Evolutionary conservation across 2,888 invertebrate genomes (phyloP).

Genomic region (Tenodera sinensis): DNA sequence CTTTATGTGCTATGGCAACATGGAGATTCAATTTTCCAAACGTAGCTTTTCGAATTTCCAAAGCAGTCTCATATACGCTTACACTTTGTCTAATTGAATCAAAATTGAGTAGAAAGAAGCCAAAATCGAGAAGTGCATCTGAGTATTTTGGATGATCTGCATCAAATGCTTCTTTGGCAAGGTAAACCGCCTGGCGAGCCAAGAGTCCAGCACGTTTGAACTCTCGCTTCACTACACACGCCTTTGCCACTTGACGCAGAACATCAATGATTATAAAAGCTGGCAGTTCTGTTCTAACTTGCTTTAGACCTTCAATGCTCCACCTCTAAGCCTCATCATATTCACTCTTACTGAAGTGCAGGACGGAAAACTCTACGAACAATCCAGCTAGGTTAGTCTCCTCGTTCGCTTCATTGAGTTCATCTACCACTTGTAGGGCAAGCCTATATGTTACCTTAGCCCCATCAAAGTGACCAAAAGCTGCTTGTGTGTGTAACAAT

Average conservation of each 20-base stretch:
- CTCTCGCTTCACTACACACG: constrained; percentile 84
- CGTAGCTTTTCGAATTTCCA: constrained; percentile 68
- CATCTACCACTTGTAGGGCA: constrained; percentile 52
- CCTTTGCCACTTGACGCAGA: constrained; percentile 79
- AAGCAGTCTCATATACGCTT: constrained; percentile 75
- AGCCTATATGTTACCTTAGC: constrained; percentile 68
- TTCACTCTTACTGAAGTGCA: constrained; percentile 53
- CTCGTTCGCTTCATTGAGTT: constrained; percentile 48
- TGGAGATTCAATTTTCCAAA: constrained; percentile 83
- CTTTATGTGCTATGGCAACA: constrained; percentile 87
- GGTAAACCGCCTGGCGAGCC: constrained; percentile 75
- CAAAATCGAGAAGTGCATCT: constrained; percentile 82
- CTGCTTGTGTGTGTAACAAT: constrained; percentile 77
- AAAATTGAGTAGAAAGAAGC: constrained; percentile 84
- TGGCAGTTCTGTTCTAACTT: constrained; percentile 61
- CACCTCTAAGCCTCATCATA: constrained; percentile 60
- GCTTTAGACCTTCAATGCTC: constrained; percentile 70
- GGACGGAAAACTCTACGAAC: constrained; percentile 33
- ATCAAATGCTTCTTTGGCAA: constrained; percentile 55
- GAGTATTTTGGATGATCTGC: constrained; percentile 74
- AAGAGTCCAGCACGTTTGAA: constrained; percentile 78
- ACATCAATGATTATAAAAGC: constrained; percentile 71
- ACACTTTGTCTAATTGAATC: constrained; percentile 83
- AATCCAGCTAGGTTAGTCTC: constrained; percentile 62
- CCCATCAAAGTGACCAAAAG: constrained; percentile 73